Conservation (phyloP, 2,888 invertebrate genomes). For the Peribatodes rhomboidaria region DNA sequence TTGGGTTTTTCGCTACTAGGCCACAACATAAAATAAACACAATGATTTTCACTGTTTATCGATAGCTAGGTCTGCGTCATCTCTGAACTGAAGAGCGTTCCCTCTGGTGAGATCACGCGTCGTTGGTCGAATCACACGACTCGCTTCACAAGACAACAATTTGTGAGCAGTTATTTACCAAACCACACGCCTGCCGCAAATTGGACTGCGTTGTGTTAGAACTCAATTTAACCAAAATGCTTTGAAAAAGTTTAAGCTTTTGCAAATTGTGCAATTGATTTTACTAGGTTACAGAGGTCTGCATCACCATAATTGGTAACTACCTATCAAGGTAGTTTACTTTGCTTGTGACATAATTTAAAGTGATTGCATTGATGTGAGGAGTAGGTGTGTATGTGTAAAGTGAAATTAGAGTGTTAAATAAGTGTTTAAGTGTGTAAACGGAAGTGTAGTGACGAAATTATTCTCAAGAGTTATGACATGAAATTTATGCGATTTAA, state of each 20-base stretch:
- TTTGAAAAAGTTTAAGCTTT: not conserved
- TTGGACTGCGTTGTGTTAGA: conserved; percentile 60
- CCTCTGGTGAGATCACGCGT: conserved; percentile 78
- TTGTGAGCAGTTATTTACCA: conserved; percentile 84
- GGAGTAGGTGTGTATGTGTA: not conserved
- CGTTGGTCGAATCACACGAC: conserved; percentile 84
- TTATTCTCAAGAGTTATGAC: not conserved
- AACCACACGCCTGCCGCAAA: conserved; percentile 75
- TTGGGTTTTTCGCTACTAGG: not conserved
- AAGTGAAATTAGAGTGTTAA: not conserved
- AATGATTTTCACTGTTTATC: conserved; percentile 27
- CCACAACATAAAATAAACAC: not conserved
- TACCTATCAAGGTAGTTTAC: not conserved
- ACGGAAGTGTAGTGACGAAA: not conserved
- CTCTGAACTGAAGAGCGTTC: conserved; percentile 81
- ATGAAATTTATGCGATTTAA: not conserved
- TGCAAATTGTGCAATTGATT: not conserved
- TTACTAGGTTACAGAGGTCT: not conserved
- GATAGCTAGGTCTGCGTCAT: conserved; percentile 51
- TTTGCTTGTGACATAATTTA: no score
- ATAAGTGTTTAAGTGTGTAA: not conserved
- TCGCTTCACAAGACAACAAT: conserved; percentile 87
- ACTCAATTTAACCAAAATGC: conserved; percentile 2
- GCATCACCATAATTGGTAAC: no score
- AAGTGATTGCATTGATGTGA: no score